phyloP scores from a whole-genome alignment of 2,113 vertebrate genomes.

The Hypocryptadius cinnamomeus region DNA sequence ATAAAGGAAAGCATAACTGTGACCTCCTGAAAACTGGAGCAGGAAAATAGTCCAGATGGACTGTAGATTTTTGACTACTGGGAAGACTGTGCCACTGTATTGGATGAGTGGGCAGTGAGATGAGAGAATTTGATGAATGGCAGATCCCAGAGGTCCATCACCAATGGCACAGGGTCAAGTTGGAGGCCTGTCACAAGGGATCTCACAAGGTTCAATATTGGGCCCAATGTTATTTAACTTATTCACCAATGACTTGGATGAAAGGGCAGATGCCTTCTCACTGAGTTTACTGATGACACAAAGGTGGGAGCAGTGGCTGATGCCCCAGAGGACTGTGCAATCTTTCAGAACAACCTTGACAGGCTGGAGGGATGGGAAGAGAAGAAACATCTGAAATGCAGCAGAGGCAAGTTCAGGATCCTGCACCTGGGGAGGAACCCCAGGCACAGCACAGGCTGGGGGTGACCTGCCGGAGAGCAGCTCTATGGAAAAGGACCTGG shows the following conservation, averaged over 20 bases:
- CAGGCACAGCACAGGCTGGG: background rate
- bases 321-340: background rate
- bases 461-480: background rate
- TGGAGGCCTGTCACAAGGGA: background rate
- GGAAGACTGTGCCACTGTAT: background rate
- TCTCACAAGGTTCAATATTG: background rate
- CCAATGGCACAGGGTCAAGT: background rate
- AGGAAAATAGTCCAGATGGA: fast-evolving
- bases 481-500: background rate
- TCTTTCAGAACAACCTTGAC: background rate
- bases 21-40: background rate
- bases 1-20: background rate
- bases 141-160: background rate
- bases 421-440: fast-evolving
- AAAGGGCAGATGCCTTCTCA: background rate
- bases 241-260: background rate
- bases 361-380: background rate
- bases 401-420: fast-evolving
- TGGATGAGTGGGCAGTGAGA: background rate
- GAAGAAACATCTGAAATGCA: background rate
- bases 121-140: background rate
- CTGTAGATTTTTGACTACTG: background rate
- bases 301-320: background rate
- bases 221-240: background rate
- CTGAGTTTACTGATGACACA: background rate